These are phyloP conservation scores for Apis cerana DNA, from an alignment of 1,140 invertebrate genomes.

Conservation along the genomic window DNA sequence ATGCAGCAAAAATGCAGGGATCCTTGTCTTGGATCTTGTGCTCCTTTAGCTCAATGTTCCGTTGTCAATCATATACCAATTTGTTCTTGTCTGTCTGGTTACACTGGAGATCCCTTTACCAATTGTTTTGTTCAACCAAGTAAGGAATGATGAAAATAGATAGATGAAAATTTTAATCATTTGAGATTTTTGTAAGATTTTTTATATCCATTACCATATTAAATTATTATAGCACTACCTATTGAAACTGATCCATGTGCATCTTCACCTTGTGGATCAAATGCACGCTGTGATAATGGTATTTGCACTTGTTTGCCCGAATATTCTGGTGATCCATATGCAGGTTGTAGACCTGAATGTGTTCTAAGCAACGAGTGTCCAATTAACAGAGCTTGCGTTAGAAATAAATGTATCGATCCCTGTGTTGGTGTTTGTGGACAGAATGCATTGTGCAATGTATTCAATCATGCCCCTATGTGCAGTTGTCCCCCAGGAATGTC, in stretches of 20 bases:
- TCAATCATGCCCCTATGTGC: slow-evolving; percentile 88
- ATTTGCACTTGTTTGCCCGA: slow-evolving; percentile 88
- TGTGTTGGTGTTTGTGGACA: slow-evolving; percentile 87
- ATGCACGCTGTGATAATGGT: slow-evolving; percentile 86
- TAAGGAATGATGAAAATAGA: too few species aligned
- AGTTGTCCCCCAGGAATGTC: slow-evolving; percentile 84
- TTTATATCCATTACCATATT: slow-evolving; percentile 19
- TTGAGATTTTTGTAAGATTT: slow-evolving; percentile 27
- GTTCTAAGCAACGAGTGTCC: slow-evolving; percentile 91
- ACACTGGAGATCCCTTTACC: slow-evolving; percentile 90
- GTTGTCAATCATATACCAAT: slow-evolving; percentile 87
- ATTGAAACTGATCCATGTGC: slow-evolving; percentile 82
- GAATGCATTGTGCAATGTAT: slow-evolving; percentile 85
- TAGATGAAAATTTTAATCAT: too few species aligned
- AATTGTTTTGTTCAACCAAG: slow-evolving; percentile 74
- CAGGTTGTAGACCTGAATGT: slow-evolving; percentile 88
- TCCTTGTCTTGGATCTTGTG: slow-evolving; percentile 88
- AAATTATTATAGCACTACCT: slow-evolving; percentile 40
- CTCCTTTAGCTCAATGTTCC: slow-evolving; percentile 83
- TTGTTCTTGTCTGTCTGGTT: slow-evolving; percentile 91
- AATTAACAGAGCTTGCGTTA: slow-evolving; percentile 89
- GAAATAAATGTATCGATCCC: slow-evolving; percentile 91
- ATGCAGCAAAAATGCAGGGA: slow-evolving; percentile 89
- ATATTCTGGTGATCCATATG: slow-evolving; percentile 82
- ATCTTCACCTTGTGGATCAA: slow-evolving; percentile 87